phyloP scores from a whole-genome alignment of 2,797 vertebrate genomes.

The Delichon dasypus region DNA sequence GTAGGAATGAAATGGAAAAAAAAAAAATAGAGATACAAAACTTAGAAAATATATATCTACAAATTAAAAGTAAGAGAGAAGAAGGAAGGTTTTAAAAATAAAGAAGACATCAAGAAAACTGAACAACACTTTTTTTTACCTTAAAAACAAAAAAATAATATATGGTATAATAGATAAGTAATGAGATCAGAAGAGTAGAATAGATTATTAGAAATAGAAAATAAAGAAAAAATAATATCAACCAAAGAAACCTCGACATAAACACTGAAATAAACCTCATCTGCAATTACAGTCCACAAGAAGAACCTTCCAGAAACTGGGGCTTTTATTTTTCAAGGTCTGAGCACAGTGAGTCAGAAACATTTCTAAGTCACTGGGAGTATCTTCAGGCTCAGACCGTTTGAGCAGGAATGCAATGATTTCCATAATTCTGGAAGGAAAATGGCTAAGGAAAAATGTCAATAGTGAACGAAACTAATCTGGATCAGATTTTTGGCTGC shows the following conservation, averaged over 20 bases:
- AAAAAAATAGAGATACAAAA: neutral
- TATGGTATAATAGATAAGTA: neutral
- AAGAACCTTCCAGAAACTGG: neutral
- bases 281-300: neutral
- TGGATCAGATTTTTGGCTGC: neutral
- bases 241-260: neutral
- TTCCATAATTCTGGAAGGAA: neutral
- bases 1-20: neutral
- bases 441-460: neutral
- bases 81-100: neutral
- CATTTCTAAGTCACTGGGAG: neutral
- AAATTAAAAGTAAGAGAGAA: neutral
- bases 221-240: neutral
- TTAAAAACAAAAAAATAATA: neutral
- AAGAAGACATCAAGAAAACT: neutral
- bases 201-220: neutral
- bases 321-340: neutral
- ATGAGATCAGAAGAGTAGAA: neutral
- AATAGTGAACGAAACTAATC: neutral
- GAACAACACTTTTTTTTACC: neutral
- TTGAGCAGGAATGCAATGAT: neutral
- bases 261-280: neutral
- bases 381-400: neutral
- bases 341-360: neutral
- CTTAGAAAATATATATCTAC: neutral